Base-by-base conservation (phyloP, 2,888 invertebrate species). In the Amblyjoppa fuscipennis region DNA sequence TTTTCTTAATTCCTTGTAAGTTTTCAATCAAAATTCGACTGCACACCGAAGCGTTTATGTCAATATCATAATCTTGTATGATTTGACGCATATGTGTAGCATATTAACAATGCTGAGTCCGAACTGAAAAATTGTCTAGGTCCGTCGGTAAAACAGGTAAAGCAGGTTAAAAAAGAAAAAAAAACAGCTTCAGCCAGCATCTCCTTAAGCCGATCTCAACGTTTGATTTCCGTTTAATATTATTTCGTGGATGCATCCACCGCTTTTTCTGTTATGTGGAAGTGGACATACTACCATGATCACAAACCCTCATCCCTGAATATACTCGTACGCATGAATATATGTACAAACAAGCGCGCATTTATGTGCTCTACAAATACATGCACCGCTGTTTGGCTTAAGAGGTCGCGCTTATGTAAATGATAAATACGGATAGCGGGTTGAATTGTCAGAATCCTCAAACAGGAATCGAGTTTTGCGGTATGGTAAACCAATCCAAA, bases 171-270 rank as follows among this genome's bases (percentile, higher is more conserved):
- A 20, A 20, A 20, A 20, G 20, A 20, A 20, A 20, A 20, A 20
- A 20, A 20, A 20, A 20, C 20, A 20, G 20, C 20, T 20, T 20
- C 20, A 20, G 20, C 4, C 34, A 34, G 1, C 4, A 34, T 34
- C 4, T 3, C 34, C 4, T 92, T 93, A 91, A 92, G 69, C 91
- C 88, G 90, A 92, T 92, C 90, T 91, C 92, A 91, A 91, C 91
- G 90, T 92, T 93, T 90, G 90, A 89, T 90, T 91, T 91, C 88
- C 88, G 89, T 90, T 91, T 89, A 90, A 90, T 83, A 84, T 75
- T 71, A 64, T 51, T 80, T 59, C 45, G 71, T 73, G 80, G 45
- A 53, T 41, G 70, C 59, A 31, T 16, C 74, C 31, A 59, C 31
- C 68, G 16, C 64, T 70, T 71, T 28, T 59, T 71, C 69, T 51